Conservation (phyloP, 2,888 invertebrate species). For the Anthophora plumipes region DNA sequence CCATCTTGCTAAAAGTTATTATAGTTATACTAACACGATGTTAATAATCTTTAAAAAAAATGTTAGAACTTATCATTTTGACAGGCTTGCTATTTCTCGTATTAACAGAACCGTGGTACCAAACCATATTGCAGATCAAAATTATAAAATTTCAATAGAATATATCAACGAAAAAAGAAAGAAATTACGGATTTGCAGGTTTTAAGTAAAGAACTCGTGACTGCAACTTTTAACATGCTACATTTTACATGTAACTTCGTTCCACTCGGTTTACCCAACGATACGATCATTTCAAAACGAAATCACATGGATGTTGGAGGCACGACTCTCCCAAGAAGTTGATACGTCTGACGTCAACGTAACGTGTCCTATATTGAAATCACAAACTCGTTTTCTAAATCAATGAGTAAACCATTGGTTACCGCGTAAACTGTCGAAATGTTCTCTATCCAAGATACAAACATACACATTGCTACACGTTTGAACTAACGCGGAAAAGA, state of each 20-base stretch:
- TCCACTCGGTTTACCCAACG: slow-evolving; percentile 26
- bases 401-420: neutral
- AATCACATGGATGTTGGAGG: slow-evolving; percentile 18
- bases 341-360: slow-evolving; percentile 43
- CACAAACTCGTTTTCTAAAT: slow-evolving; percentile 39
- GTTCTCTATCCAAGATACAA: too few relatives aligned
- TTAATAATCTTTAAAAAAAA: too few relatives aligned
- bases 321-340: slow-evolving; percentile 33
- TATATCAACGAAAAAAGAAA: neutral
- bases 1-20: too few relatives aligned
- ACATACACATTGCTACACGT: neutral
- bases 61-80: too few relatives aligned
- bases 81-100: too few relatives aligned
- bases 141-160: neutral
- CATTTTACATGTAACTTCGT: slow-evolving; percentile 30
- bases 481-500: neutral
- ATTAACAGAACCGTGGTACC: too few relatives aligned
- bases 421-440: neutral
- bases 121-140: neutral
- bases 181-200: neutral
- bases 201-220: neutral
- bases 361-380: slow-evolving; percentile 40
- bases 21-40: too few relatives aligned
- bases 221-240: neutral
- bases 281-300: slow-evolving; percentile 32